phyloP scores from a whole-genome alignment of 2,888 invertebrate species.

The Graphium colonna region DNA sequence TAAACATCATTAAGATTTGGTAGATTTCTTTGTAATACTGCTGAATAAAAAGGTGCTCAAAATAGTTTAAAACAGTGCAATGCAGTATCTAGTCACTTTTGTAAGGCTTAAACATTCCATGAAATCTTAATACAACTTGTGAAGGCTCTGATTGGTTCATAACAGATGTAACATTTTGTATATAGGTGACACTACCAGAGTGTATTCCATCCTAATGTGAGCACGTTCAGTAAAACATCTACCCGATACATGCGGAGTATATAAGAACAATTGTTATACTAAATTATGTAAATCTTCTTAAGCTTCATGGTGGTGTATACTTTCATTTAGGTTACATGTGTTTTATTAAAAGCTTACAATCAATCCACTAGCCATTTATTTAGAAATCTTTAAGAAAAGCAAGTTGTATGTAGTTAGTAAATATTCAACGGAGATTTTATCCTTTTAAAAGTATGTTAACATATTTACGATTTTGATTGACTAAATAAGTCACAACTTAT shows the following conservation, averaged over 20 bases:
- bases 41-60: slow-evolving; percentile 24
- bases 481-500: not conserved
- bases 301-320: slow-evolving; percentile 9
- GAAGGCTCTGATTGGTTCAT: slow-evolving; percentile 59
- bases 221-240: slow-evolving; percentile 27
- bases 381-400: slow-evolving; percentile 13
- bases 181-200: slow-evolving; percentile 24
- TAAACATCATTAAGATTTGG: slow-evolving; percentile 22
- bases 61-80: slow-evolving; percentile 34
- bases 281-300: slow-evolving; percentile 8
- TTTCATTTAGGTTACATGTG: slow-evolving; percentile 14
- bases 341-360: slow-evolving; percentile 19
- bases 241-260: no score
- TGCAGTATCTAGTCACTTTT: slow-evolving; percentile 59
- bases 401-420: slow-evolving; percentile 19
- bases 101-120: slow-evolving; percentile 76
- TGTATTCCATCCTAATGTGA: slow-evolving; percentile 38
- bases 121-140: slow-evolving; percentile 61
- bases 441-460: slow-evolving; percentile 14
- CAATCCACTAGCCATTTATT: slow-evolving; percentile 14
- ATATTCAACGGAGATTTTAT: slow-evolving; percentile 20
- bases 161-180: slow-evolving; percentile 45
- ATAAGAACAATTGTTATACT: not conserved
- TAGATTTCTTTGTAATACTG: slow-evolving; percentile 20
- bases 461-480: slow-evolving; percentile 3